Evolutionary conservation across 2,797 vertebrate genomes (phyloP).

Genomic region (Parauchenoglanis punctatus): DNA sequence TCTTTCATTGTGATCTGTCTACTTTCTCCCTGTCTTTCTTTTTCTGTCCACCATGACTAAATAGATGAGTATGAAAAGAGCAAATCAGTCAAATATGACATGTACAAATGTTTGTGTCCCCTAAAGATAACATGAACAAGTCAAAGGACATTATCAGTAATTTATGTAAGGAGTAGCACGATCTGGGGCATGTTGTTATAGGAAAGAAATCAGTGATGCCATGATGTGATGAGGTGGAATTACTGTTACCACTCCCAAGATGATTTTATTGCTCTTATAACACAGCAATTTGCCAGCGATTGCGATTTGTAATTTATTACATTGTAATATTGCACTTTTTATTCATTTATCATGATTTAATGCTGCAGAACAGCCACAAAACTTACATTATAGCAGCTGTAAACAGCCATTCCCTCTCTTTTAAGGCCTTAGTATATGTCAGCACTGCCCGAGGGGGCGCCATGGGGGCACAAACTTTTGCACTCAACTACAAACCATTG

Average conservation of each 20-base stretch:
- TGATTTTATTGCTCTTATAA: neutral
- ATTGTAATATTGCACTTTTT: neutral
- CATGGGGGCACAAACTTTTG: neutral
- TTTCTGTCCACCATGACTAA: slow-evolving; percentile 9
- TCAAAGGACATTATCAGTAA: neutral
- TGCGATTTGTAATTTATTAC: neutral
- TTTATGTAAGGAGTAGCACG: neutral
- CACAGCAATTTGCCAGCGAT: neutral
- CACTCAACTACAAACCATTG: no score
- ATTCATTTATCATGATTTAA: neutral
- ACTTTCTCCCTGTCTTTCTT: slow-evolving; percentile 45
- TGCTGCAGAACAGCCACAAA: neutral
- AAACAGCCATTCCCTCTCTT: neutral
- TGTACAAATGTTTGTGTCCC: neutral
- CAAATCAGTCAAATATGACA: neutral
- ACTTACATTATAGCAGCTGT: neutral
- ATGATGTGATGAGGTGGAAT: neutral
- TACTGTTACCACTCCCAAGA: neutral
- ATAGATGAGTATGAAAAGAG: slow-evolving; percentile 17
- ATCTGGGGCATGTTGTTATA: neutral
- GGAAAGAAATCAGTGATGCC: neutral
- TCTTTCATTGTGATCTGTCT: slow-evolving; percentile 29
- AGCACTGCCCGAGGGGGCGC: no score
- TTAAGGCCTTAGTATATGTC: neutral
- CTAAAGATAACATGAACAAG: neutral